Conservation (phyloP, 2,797 vertebrate genomes). For the Todus mexicanus region DNA sequence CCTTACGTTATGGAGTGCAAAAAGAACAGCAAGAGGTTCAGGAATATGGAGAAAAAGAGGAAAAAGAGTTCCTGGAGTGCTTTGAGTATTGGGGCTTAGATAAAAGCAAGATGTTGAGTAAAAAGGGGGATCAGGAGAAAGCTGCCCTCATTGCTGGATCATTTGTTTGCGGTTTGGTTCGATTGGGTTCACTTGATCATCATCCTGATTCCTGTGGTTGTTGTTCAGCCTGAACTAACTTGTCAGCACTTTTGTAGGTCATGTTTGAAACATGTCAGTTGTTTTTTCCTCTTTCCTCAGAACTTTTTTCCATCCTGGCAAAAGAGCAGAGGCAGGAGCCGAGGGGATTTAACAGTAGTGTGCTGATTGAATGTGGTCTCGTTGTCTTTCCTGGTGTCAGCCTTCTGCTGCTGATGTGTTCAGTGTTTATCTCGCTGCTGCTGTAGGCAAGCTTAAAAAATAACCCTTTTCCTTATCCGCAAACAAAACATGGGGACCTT, state of each 20-base stretch:
- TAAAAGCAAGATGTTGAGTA: not conserved
- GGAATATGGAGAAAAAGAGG: not conserved
- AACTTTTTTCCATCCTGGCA: no score
- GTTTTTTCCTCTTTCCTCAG: not conserved
- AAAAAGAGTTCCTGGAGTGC: not conserved
- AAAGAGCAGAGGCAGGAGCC: not conserved
- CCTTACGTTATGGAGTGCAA: not conserved
- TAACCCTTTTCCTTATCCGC: not conserved
- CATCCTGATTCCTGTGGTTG: rapidly evolving
- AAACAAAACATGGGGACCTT: not conserved
- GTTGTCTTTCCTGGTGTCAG: not conserved
- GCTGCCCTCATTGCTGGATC: not conserved
- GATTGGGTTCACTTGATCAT: not conserved
- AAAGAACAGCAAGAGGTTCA: not conserved
- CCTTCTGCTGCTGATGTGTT: not conserved
- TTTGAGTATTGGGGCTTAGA: not conserved
- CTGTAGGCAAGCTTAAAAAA: not conserved
- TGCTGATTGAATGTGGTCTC: rapidly evolving
- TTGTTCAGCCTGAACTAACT: not conserved
- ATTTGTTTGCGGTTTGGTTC: not conserved
- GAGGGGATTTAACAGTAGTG: not conserved
- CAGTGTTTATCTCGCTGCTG: not conserved
- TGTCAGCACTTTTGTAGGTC: not conserved
- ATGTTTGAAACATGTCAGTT: rapidly evolving
- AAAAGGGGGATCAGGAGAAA: not conserved